A percentile compares a stretch with the other conserved stretches of the same genome.
Conservation (phyloP, 2,113 vertebrate species). For the Siniperca knerii region DNA sequence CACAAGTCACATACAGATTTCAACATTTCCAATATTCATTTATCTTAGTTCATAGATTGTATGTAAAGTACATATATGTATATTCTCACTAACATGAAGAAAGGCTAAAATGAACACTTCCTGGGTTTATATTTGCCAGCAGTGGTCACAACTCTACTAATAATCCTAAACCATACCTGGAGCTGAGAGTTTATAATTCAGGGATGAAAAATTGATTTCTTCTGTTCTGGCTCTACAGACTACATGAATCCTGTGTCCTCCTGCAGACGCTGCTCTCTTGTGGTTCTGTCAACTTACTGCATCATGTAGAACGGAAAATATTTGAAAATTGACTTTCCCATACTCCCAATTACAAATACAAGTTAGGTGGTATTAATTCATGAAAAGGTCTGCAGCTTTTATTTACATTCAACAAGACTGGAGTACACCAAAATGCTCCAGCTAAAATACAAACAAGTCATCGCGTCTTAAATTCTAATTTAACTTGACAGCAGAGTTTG, state of each 20-base stretch:
- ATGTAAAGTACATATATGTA: neutral
- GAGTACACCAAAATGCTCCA: neutral
- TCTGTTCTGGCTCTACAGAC: neutral
- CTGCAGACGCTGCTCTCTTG: constrained; percentile 64
- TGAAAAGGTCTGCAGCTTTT: constrained; percentile 31
- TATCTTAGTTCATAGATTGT: neutral
- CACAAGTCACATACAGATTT: neutral
- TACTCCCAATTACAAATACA: neutral
- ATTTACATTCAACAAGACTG: constrained; percentile 43
- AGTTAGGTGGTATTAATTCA: neutral
- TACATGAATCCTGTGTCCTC: neutral
- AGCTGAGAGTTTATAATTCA: neutral
- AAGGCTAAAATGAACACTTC: neutral
- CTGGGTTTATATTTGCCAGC: neutral
- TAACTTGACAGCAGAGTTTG: neutral
- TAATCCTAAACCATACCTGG: neutral
- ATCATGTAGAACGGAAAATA: neutral
- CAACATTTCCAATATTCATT: neutral
- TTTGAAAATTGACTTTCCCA: too few relatives aligned
- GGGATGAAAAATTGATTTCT: neutral
- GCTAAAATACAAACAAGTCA: constrained; percentile 6
- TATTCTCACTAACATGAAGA: neutral
- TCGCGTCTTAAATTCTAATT: neutral
- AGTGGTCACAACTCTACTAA: neutral
- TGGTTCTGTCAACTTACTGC: constrained; percentile 58